Base-by-base conservation (phyloP, 2,888 invertebrate genomes). In the Campoplex nolae region DNA sequence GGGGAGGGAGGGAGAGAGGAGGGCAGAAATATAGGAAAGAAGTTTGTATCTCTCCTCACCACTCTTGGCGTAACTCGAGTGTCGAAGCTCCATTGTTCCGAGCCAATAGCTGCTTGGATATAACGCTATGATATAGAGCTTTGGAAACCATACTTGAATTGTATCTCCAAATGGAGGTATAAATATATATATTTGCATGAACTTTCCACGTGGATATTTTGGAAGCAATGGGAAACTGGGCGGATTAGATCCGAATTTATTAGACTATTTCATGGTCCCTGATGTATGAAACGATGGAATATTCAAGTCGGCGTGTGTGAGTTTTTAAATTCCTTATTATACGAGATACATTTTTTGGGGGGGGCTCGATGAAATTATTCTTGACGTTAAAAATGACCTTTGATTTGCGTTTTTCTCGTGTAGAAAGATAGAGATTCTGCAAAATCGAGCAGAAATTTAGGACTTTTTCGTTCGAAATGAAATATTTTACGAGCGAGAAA, bases 61-160 rank as follows among this genome's bases (percentile, higher is more conserved):
- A 68, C 84, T 68, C 77, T 45, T 45, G 45, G 11, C 45, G 45
- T 45, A 45, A 45, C 45, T 45, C 45, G 45, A 45, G 83, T 74
- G 80, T 81, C 83, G 83, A 77, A 80, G 83, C 80, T 84, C 81
- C 86, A 81, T 81, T 78, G 86, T 87, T 87, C 84, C 81, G 65
- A 68, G 81, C 78, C 86, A 84, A 84, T 84, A 68, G 73, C 77
- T 81, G 67, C 75, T 70, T 75, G 76, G 76, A 76, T 76, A 67
- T 65, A 81, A 42, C 32, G 16, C 83, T 35, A 8, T 70, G 48
- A 75, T 38, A 76, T 58, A 70, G 23, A 83, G 23, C 58, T 70
- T 83, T 56, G 16, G 70, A 85, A 70, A 56, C 54, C 62, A 65
- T 75, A 70, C 68, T 35, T 70, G 75, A 58, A 76, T 42, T 62